Evolutionary conservation across 2,797 vertebrate species (phyloP).

Genomic region (Sphenopsis melanotis): DNA sequence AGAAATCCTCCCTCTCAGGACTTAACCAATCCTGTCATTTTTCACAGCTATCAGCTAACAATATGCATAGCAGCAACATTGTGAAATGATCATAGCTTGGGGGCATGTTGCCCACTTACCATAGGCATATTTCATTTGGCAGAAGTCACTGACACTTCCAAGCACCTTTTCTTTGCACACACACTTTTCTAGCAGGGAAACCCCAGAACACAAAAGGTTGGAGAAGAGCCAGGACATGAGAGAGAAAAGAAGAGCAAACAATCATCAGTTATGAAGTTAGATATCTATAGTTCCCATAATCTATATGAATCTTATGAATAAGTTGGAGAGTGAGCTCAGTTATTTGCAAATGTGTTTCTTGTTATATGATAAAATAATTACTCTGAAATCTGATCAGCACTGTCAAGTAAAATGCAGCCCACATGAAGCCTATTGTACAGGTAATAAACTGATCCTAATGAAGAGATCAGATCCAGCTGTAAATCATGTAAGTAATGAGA

Average conservation of each 20-base stretch:
- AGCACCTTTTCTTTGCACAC: constrained; percentile 86
- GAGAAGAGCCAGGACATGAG: neutral
- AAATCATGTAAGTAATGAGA: neutral
- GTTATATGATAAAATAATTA: neutral
- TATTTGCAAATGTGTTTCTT: constrained; percentile 11
- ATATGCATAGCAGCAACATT: neutral
- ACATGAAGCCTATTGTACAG: neutral
- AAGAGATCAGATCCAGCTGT: neutral
- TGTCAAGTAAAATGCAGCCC: neutral
- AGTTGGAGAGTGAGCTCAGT: neutral
- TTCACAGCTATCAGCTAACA: neutral
- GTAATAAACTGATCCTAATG: neutral
- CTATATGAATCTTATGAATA: neutral
- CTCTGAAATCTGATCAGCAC: neutral
- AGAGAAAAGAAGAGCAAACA: neutral
- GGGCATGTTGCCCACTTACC: constrained; percentile 73
- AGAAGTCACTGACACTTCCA: constrained; percentile 81
- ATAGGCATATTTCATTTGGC: constrained; percentile 85
- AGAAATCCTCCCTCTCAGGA: neutral
- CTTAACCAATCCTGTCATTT: neutral
- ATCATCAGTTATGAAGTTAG: neutral
- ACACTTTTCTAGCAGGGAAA: constrained; percentile 82
- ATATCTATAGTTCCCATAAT: neutral
- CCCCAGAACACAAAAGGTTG: neutral
- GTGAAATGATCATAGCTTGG: neutral